Base-by-base conservation (phyloP, 2,888 invertebrate species). In the Brenthis ino region DNA sequence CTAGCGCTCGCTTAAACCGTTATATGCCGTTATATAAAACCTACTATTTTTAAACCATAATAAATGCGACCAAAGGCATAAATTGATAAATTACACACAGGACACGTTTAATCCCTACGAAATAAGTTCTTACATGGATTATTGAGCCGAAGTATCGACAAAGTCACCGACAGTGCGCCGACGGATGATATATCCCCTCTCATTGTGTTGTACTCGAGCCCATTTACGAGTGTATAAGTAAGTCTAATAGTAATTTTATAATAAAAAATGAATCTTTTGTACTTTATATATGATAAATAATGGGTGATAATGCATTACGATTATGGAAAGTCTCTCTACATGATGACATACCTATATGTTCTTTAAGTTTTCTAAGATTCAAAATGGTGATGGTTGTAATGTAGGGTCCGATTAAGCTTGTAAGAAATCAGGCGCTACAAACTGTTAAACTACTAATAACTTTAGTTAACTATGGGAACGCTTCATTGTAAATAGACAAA, bases 71-170 rank as follows among this genome's bases (percentile, higher is more conserved):
- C 73, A 64, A 72, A 75, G 73, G 66, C 76, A 77, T 77, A 77
- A 87, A 88, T 89, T 90, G 88, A 90, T 90, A 90, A 89, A 91
- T 88, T 82, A 87, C 85, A 80, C 72, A 72, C 77, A 77, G 83
- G 82, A 85, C 84, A 85, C 79, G 78, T 75, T 79, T 89, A 90
- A 89, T 89, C 88, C 86, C 75, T 77, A 78, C 77, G 79, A 82
- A 89, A 88, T 85, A 85, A 84, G 77, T 82, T 80, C 83, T 89
- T 87, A 88, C 77, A 75, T 72, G 83, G 88, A 88, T 89, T 88
- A 88, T 83, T 83, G 70, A 70, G 76, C 76, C 75, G 65, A 68
- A 73, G 67, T 65, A 67, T 67, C 47, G 65, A 48, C 53, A 58
- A 43, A 57, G 57, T 66, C 50, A 65, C 68, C 50, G 57, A 16